Percentiles rank a stretch among this genome's conserved stretches.
These are phyloP conservation scores for Miltochrista miniata DNA, from an alignment of 2,888 invertebrate species.

Conservation along the genomic window DNA sequence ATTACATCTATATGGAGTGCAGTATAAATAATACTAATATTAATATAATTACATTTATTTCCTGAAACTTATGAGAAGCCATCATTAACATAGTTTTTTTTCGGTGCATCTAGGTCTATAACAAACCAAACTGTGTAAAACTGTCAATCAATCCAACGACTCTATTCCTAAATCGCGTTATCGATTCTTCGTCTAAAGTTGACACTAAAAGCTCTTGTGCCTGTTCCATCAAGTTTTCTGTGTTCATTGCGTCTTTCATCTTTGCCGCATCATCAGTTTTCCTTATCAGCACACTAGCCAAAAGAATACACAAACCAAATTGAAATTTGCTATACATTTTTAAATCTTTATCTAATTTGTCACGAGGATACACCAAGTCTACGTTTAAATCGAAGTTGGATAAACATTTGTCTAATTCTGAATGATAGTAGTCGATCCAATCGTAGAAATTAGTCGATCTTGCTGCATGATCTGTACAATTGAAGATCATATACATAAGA, in stretches of 20 bases:
- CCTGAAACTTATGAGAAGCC: no score
- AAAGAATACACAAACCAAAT: constrained; percentile 25
- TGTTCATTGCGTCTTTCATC: constrained; percentile 29
- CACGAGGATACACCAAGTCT: constrained; percentile 31
- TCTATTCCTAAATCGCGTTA: constrained; percentile 22
- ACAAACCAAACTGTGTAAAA: constrained; percentile 30
- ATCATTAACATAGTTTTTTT: no score
- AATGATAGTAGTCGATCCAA: constrained; percentile 45
- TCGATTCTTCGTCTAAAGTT: constrained; percentile 17
- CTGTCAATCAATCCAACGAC: constrained; percentile 38
- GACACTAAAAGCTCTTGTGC: constrained; percentile 7
- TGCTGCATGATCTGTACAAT: constrained; percentile 43
- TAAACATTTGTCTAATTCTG: constrained; percentile 34
- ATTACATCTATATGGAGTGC: no score
- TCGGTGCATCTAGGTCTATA: no score
- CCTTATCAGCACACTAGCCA: constrained; percentile 25
- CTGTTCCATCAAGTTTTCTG: constrained; percentile 24
- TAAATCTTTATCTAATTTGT: constrained; percentile 37
- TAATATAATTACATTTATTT: background rate
- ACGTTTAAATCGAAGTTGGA: constrained; percentile 33
- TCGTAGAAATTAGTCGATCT: constrained; percentile 37
- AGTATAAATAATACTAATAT: background rate
- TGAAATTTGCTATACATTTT: constrained; percentile 30
- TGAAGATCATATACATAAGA: constrained; percentile 41
- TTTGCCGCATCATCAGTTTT: constrained; percentile 34